Conservation (phyloP, 2,888 invertebrate genomes). For the Dorcus hopei region DNA sequence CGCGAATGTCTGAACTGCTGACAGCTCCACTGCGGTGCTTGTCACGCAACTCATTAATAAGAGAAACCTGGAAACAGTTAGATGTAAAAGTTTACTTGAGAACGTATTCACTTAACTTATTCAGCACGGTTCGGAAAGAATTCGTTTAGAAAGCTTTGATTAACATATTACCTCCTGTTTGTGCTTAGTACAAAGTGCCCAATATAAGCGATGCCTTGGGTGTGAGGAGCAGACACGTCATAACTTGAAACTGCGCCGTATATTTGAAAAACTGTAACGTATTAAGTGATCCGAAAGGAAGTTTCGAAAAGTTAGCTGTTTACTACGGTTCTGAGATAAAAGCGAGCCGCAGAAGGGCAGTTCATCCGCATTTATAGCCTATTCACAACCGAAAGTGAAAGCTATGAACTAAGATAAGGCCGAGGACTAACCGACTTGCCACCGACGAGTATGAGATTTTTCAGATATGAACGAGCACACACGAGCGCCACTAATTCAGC, state of each 20-base stretch:
- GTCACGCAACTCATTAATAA: constrained; percentile 1
- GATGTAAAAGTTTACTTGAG: background rate
- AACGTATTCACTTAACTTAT: too few relatives aligned
- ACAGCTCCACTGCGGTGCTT: background rate
- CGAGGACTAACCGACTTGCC: constrained; percentile 4
- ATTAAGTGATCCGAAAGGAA: background rate
- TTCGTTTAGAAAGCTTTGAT: too few relatives aligned
- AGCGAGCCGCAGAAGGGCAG: constrained; percentile 33
- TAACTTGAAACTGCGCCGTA: background rate
- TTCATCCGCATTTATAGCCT: constrained; percentile 35
- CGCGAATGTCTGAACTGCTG: background rate
- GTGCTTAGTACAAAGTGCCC: too few relatives aligned
- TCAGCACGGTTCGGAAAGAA: too few relatives aligned
- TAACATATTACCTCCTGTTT: too few relatives aligned
- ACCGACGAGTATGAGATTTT: constrained; percentile 4
- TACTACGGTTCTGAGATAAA: constrained; percentile 22
- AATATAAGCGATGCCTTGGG: too few relatives aligned
- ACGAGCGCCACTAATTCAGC: background rate
- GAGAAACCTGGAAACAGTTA: background rate
- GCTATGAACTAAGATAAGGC: constrained; percentile 31
- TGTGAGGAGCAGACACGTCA: background rate
- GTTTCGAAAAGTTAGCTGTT: constrained; percentile 1
- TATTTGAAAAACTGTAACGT: background rate
- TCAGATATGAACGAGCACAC: constrained; percentile 2
- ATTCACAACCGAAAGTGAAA: constrained; percentile 34